Evolutionary conservation across 2,113 vertebrate species (phyloP).

Genomic region (Myotis yumanensis): DNA sequence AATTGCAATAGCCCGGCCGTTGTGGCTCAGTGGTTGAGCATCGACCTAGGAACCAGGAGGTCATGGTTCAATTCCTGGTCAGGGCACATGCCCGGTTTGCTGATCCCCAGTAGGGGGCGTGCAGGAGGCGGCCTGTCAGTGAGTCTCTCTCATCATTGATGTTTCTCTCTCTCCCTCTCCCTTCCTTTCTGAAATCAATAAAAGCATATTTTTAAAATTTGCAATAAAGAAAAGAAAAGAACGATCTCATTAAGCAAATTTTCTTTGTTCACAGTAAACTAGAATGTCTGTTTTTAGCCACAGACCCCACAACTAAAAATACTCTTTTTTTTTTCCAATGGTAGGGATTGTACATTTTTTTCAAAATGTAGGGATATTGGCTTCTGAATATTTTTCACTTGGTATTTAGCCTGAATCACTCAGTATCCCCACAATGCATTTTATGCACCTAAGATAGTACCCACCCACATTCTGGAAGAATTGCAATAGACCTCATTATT

Average conservation of each 20-base stretch:
- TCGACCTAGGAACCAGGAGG: too few species aligned
- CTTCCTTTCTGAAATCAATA: too few species aligned
- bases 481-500: background rate
- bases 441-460: background rate
- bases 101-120: too few species aligned
- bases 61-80: too few species aligned
- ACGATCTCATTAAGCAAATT: background rate
- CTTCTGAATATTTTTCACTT: conserved; percentile 16
- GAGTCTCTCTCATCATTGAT: too few species aligned
- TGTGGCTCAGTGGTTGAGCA: too few species aligned
- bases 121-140: too few species aligned
- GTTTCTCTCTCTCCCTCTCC: too few species aligned
- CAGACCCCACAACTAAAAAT: background rate
- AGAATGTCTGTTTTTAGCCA: background rate
- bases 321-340: background rate
- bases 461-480: background rate
- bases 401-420: background rate
- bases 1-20: too few species aligned
- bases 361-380: background rate
- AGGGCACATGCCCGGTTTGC: too few species aligned
- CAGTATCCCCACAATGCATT: background rate
- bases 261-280: background rate
- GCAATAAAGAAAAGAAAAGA: background rate
- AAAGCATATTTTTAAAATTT: too few species aligned
- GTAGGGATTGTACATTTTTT: too few species aligned